Percentiles rank a stretch among this genome's conserved stretches.
Conservation (phyloP, 2,113 vertebrate genomes). For the Malaclemys terrapin region DNA sequence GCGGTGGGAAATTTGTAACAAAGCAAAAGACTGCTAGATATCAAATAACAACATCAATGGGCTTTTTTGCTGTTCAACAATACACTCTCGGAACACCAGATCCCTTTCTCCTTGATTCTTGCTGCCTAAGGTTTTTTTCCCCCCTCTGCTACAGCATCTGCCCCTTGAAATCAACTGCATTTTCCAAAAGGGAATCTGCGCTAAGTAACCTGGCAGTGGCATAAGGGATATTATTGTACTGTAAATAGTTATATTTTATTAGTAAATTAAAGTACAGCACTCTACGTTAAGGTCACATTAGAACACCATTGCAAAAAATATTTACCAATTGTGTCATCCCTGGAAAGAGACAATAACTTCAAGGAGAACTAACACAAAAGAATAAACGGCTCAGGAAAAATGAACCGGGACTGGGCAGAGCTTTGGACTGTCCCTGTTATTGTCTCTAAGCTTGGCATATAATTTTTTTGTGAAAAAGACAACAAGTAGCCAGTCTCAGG, state of each 20-base stretch:
- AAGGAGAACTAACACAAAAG: too few species aligned
- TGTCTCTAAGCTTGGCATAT: neutral
- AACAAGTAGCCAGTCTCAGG: neutral
- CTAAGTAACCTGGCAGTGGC: neutral
- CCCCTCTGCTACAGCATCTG: neutral
- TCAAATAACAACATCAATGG: neutral
- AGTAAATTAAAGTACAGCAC: neutral
- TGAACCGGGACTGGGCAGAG: rapidly evolving
- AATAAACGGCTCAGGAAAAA: neutral
- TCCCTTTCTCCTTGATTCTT: rapidly evolving
- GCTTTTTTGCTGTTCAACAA: neutral
- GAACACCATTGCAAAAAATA: neutral
- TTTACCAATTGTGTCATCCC: neutral
- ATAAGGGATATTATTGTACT: neutral
- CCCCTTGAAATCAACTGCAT: neutral
- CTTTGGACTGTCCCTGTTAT: neutral
- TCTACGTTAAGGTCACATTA: neutral
- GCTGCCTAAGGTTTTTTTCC: neutral
- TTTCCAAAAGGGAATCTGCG: neutral
- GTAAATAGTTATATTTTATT: neutral
- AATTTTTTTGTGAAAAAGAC: too few species aligned
- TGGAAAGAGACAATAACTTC: neutral
- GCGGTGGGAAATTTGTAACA: neutral
- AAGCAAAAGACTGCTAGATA: neutral
- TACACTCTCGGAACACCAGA: neutral